These are phyloP conservation scores for Apostichopus leukothele DNA, from an alignment of 53 echinoderm and acorn worm species.

Conservation along the genomic window DNA sequence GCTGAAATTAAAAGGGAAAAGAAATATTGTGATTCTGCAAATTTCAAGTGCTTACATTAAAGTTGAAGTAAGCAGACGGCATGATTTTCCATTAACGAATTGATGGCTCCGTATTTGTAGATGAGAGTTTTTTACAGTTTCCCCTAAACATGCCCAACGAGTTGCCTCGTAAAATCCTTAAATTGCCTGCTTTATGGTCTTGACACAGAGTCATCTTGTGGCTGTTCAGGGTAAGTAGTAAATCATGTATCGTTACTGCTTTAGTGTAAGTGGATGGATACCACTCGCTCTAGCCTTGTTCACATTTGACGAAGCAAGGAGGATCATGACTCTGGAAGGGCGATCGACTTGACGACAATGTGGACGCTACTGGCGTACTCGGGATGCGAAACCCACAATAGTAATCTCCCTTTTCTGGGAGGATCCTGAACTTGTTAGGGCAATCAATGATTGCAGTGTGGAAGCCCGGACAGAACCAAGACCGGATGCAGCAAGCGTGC, in stretches of 20 bases:
- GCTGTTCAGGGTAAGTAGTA: background rate
- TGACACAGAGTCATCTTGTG: background rate
- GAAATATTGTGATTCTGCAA: background rate
- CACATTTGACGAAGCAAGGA: too few species aligned
- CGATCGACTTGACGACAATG: too few species aligned
- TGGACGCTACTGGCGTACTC: too few species aligned
- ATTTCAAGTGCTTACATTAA: background rate
- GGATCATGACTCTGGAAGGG: too few species aligned
- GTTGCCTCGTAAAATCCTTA: conserved; percentile 12
- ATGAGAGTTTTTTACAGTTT: background rate
- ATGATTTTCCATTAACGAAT: background rate
- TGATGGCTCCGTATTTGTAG: background rate
- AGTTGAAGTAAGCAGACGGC: background rate
- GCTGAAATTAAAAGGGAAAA: background rate
- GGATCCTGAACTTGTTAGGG: too few species aligned
- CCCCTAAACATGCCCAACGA: background rate
- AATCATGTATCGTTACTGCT: background rate
- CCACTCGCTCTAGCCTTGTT: background rate
- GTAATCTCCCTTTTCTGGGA: too few species aligned
- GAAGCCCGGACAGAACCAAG: too few species aligned
- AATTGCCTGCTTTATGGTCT: conserved; percentile 19
- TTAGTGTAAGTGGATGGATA: background rate
- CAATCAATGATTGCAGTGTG: too few species aligned
- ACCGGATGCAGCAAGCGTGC: too few species aligned
- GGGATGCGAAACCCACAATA: too few species aligned